phyloP scores from a whole-genome alignment of 2,113 vertebrate genomes.

The Indri indri region DNA sequence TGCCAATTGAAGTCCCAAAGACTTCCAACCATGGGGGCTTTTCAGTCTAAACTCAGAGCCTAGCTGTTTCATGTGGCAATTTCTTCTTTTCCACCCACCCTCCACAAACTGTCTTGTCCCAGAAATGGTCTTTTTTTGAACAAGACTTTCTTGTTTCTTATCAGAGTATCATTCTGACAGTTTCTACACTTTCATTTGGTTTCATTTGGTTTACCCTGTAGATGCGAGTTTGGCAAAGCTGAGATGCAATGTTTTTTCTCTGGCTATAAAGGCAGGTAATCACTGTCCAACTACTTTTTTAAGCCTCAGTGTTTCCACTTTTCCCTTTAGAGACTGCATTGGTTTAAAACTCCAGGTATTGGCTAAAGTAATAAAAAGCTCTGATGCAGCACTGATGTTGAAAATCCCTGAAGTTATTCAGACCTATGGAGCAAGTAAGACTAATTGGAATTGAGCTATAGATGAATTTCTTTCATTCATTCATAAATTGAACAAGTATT shows the following conservation, averaged over 20 bases:
- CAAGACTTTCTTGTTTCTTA: not conserved
- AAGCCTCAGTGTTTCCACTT: not conserved
- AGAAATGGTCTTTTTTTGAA: not conserved
- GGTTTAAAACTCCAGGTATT: not conserved
- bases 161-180: not conserved
- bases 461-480: not conserved
- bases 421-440: not conserved
- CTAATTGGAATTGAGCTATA: not conserved
- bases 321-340: not conserved
- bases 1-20: conserved; percentile 55
- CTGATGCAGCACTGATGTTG: not conserved
- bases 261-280: not conserved
- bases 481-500: not conserved
- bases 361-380: not conserved
- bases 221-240: not conserved
- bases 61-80: conserved; percentile 44
- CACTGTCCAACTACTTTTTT: not conserved
- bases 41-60: conserved; percentile 53
- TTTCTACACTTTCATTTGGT: not conserved
- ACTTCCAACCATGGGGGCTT: conserved; percentile 27
- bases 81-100: not conserved
- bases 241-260: not conserved
- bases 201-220: not conserved
- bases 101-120: not conserved
- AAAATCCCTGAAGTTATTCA: not conserved